A percentile compares a stretch with the other conserved stretches of the same genome.
These are phyloP conservation scores for Verasper variegatus DNA, from an alignment of 2,113 vertebrate genomes.

Conservation along the genomic window DNA sequence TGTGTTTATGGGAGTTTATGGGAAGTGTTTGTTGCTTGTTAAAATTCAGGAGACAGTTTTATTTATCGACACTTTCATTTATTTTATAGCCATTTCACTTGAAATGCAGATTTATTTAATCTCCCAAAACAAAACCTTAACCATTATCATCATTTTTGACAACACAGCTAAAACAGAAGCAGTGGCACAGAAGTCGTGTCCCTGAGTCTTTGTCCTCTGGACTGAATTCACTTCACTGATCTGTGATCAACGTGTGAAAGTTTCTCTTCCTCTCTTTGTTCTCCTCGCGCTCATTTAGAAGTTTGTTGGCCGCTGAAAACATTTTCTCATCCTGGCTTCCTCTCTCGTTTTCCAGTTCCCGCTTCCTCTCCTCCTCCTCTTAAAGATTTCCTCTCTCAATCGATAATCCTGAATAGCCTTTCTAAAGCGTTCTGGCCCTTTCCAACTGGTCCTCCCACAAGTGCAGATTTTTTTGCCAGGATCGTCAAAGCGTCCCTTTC, in stretches of 20 bases:
- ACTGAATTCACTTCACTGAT: constrained; percentile 9
- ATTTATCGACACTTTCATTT: background rate
- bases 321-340: constrained; percentile 40
- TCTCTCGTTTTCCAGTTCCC: constrained; percentile 31
- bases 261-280: constrained; percentile 28
- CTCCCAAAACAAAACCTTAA: no score
- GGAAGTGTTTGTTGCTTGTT: background rate
- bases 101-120: background rate
- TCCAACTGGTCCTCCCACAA: constrained; percentile 72
- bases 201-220: background rate
- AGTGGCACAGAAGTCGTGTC: background rate
- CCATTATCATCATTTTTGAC: background rate
- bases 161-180: background rate
- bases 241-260: constrained; percentile 13
- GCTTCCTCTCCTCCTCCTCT: constrained; percentile 39
- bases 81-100: background rate
- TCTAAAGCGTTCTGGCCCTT: constrained; percentile 60
- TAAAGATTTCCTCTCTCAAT: constrained; percentile 67
- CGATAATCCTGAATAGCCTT: constrained; percentile 60
- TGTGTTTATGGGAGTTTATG: background rate
- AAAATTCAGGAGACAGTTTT: background rate
- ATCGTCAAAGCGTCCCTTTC: constrained; percentile 61
- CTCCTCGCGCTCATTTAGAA: constrained; percentile 15
- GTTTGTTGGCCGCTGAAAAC: constrained; percentile 25
- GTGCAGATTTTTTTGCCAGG: constrained; percentile 59